These are phyloP conservation scores for Poecilia picta DNA, from an alignment of 2,797 vertebrate species.

Conservation along the genomic window DNA sequence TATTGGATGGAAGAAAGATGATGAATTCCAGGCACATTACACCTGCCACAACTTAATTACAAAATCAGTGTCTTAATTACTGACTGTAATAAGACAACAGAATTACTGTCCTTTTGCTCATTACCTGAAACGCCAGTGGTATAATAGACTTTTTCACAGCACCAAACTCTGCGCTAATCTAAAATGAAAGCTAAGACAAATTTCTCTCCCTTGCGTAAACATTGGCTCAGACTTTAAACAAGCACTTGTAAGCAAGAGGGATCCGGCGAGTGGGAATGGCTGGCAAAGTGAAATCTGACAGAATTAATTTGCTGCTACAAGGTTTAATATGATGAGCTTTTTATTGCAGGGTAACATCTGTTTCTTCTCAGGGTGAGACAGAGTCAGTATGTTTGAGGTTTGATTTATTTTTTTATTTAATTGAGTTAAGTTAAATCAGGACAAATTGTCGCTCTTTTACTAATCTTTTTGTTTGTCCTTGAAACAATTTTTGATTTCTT, in stretches of 20 bases:
- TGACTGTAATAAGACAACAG: constrained; percentile 65
- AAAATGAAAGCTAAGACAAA: constrained; percentile 43
- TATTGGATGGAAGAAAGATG: constrained; percentile 31
- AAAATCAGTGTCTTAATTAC: constrained; percentile 76
- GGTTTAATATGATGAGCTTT: constrained; percentile 11
- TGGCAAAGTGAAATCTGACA: constrained; percentile 27
- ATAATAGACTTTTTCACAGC: constrained; percentile 45
- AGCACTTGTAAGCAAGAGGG: background rate
- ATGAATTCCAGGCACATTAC: constrained; percentile 51
- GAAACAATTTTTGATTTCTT: background rate
- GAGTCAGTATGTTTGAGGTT: background rate
- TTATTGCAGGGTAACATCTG: constrained; percentile 6
- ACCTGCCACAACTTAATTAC: constrained; percentile 70
- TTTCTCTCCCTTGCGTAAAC: constrained; percentile 47
- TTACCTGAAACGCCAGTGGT: constrained; percentile 60
- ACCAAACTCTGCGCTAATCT: constrained; percentile 10
- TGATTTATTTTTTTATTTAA: background rate
- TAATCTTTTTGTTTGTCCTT: background rate
- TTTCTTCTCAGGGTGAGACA: constrained; percentile 5
- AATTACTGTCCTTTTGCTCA: constrained; percentile 60
- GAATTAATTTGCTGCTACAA: constrained; percentile 10
- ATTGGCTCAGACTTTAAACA: constrained; percentile 40
- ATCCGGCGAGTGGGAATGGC: constrained; percentile 12
- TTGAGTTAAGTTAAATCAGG: background rate
- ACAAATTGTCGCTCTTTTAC: background rate